Evolutionary conservation across 2,113 vertebrate genomes (phyloP).

Genomic region (Pelodiscus sinensis): DNA sequence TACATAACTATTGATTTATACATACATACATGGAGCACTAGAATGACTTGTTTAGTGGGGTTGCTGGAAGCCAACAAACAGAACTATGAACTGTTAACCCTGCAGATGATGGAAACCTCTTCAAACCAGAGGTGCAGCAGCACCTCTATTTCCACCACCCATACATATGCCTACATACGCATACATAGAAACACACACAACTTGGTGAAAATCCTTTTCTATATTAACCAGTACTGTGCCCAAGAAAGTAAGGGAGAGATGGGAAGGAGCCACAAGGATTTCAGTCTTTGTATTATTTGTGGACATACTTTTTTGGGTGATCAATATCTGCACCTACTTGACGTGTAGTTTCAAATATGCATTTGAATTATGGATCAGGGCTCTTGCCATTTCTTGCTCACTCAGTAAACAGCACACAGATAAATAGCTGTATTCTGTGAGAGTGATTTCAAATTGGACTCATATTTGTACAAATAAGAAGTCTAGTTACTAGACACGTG

Average conservation of each 20-base stretch:
- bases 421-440: not conserved
- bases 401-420: not conserved
- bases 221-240: not conserved
- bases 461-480: slow-evolving; percentile 21
- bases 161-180: not conserved
- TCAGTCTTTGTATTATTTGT: not conserved
- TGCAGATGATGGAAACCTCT: no score
- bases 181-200: not conserved
- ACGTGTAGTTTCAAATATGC: not conserved
- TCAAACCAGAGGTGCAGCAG: no score
- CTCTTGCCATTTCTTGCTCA: not conserved
- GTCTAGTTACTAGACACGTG: not conserved
- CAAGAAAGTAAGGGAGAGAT: not conserved
- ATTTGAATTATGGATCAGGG: not conserved
- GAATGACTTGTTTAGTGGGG: no score
- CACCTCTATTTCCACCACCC: no score
- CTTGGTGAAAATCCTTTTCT: not conserved
- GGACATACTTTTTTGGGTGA: not conserved
- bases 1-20: not conserved
- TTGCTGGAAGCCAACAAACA: no score
- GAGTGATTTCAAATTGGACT: slow-evolving; percentile 31
- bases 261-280: not conserved
- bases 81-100: no score
- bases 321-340: not conserved
- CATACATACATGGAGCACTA: not conserved